These are phyloP conservation scores for Catalaphyllia jardinei DNA, from an alignment of 64 coral and sea anemone genomes.

Conservation along the genomic window DNA sequence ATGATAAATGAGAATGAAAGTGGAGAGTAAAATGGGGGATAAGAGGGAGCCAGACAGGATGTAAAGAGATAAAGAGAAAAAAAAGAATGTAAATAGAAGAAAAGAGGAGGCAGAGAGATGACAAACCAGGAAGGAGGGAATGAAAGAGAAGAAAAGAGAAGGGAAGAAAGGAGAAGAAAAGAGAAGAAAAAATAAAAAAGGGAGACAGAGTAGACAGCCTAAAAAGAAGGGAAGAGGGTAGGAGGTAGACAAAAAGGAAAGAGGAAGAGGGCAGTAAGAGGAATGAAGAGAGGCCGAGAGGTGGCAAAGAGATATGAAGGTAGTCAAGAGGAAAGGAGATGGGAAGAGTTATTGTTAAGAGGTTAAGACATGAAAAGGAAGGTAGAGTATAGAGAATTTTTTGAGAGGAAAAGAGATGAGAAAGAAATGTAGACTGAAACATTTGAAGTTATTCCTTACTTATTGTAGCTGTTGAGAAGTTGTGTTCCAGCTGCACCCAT, in stretches of 20 bases:
- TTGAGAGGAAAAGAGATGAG: not conserved
- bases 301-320: not conserved
- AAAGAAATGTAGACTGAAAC: not conserved
- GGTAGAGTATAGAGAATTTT: not conserved
- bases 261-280: not conserved
- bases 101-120: not conserved
- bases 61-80: no score
- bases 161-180: not conserved
- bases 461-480: slow-evolving; percentile 80
- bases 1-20: not conserved
- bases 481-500: slow-evolving; percentile 76
- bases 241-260: not conserved
- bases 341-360: not conserved
- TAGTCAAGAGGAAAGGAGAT: not conserved
- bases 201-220: not conserved
- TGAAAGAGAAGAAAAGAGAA: no score
- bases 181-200: not conserved
- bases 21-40: no score
- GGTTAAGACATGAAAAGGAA: not conserved
- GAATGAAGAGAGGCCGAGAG: not conserved
- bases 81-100: not conserved
- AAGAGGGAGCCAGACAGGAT: not conserved
- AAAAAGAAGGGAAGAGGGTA: not conserved
- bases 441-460: slow-evolving; percentile 49
- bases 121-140: not conserved